Evolutionary conservation across 2,888 invertebrate genomes (phyloP).

Genomic region (Phengaris alcon): DNA sequence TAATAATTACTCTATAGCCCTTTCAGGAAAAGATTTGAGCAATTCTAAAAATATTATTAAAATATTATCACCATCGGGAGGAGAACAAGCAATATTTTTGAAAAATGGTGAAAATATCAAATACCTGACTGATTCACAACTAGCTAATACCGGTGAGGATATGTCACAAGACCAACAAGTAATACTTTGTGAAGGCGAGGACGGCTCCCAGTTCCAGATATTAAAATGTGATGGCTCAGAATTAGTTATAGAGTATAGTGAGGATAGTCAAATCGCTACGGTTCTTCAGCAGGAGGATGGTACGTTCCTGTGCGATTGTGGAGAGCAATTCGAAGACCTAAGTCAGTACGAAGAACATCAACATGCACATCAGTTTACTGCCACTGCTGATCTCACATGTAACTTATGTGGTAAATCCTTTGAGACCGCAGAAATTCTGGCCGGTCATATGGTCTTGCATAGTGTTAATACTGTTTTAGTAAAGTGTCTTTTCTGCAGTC

Average conservation of each 20-base stretch:
- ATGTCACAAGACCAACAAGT: constrained; percentile 60
- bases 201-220: constrained; percentile 66
- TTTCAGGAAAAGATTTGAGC: constrained; percentile 42
- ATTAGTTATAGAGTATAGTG: constrained; percentile 70
- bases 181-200: constrained; percentile 69
- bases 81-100: constrained; percentile 61
- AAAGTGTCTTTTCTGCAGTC: constrained; percentile 67
- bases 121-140: constrained; percentile 57
- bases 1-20: constrained; percentile 33
- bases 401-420: constrained; percentile 71
- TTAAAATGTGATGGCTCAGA: constrained; percentile 70
- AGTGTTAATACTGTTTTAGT: constrained; percentile 56
- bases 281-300: constrained; percentile 68
- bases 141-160: constrained; percentile 54
- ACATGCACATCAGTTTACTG: constrained; percentile 49
- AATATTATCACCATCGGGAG: constrained; percentile 57
- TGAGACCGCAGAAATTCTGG: constrained; percentile 67
- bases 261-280: constrained; percentile 65
- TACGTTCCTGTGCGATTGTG: constrained; percentile 68
- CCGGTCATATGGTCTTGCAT: constrained; percentile 70
- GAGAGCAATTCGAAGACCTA: constrained; percentile 65
- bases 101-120: constrained; percentile 58
- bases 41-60: constrained; percentile 57
- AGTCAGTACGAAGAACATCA: constrained; percentile 68
- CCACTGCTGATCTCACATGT: constrained; percentile 62